Percentiles rank a stretch among this genome's conserved stretches.
These are phyloP conservation scores for Vannuccia rotundouncinata DNA, from an alignment of 2,888 invertebrate species.

Conservation along the genomic window DNA sequence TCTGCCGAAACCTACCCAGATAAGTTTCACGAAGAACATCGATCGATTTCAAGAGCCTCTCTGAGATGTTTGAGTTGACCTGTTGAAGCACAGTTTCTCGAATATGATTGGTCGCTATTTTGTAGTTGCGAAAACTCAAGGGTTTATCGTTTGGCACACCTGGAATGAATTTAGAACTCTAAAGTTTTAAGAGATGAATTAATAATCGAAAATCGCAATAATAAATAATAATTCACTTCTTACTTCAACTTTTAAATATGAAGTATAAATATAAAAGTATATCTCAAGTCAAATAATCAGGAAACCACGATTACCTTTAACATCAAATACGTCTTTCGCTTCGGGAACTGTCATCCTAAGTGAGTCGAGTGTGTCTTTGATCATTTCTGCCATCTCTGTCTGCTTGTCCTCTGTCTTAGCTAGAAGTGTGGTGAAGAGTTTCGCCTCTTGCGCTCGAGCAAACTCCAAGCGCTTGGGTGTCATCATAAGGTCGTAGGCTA, in stretches of 20 bases:
- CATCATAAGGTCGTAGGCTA: conserved; percentile 66
- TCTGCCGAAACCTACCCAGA: conserved; percentile 60
- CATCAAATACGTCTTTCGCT: conserved; percentile 58
- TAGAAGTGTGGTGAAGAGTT: conserved; percentile 69
- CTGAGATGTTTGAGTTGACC: conserved; percentile 71
- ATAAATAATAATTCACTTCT: too few species aligned
- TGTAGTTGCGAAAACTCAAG: neutral
- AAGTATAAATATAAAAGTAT: too few species aligned
- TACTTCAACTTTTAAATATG: too few species aligned
- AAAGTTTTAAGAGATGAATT: too few species aligned
- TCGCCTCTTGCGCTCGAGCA: conserved; percentile 71
- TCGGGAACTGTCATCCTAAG: conserved; percentile 62
- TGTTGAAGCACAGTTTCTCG: conserved; percentile 70
- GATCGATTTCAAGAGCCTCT: conserved; percentile 70
- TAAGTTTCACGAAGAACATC: conserved; percentile 75
- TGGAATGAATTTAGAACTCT: neutral
- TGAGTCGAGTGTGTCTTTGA: conserved; percentile 67
- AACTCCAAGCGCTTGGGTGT: conserved; percentile 75
- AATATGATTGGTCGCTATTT: conserved; percentile 60
- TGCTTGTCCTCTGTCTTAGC: conserved; percentile 69
- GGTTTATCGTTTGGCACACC: too few species aligned
- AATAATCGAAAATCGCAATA: too few species aligned
- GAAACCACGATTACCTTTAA: conserved; percentile 53
- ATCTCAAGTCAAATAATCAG: too few species aligned
- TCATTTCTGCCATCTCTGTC: conserved; percentile 68